These are phyloP conservation scores for Clostera curtula DNA, from an alignment of 2,888 invertebrate genomes.

Conservation along the genomic window DNA sequence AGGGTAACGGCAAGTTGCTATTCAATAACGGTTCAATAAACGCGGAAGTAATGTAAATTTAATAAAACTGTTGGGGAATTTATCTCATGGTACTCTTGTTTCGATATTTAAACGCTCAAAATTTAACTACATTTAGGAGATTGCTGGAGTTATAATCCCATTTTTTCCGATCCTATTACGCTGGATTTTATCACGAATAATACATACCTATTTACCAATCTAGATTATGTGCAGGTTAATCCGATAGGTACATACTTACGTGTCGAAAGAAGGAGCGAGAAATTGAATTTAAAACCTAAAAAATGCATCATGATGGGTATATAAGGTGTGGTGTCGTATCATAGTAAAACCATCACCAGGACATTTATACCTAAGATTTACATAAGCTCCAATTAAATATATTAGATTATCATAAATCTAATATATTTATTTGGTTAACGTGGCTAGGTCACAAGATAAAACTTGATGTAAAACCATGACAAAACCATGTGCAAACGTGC, in stretches of 20 bases:
- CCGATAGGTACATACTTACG: too few relatives aligned
- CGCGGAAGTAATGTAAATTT: slow-evolving; percentile 10
- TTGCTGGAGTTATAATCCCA: not conserved
- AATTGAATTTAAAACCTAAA: too few relatives aligned
- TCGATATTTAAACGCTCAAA: too few relatives aligned
- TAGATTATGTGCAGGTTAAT: too few relatives aligned
- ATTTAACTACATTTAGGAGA: too few relatives aligned
- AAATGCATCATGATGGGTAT: too few relatives aligned
- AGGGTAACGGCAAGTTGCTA: slow-evolving; percentile 8
- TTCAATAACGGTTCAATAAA: slow-evolving; percentile 6
- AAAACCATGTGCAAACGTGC: not conserved
- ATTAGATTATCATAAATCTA: not conserved
- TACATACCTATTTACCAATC: not conserved
- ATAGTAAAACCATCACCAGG: too few relatives aligned
- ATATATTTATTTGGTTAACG: not conserved
- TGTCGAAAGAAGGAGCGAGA: too few relatives aligned
- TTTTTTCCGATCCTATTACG: not conserved
- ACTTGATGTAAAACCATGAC: not conserved
- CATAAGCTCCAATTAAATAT: not conserved
- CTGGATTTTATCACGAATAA: not conserved
- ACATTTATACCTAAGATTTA: too few relatives aligned
- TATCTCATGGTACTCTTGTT: not conserved
- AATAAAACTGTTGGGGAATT: slow-evolving; percentile 5
- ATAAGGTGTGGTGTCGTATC: not conserved
- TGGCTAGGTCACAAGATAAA: not conserved